Percentiles rank a stretch among this genome's conserved stretches.
These are phyloP conservation scores for Bombylius major DNA, from an alignment of 2,888 invertebrate species.

Conservation along the genomic window DNA sequence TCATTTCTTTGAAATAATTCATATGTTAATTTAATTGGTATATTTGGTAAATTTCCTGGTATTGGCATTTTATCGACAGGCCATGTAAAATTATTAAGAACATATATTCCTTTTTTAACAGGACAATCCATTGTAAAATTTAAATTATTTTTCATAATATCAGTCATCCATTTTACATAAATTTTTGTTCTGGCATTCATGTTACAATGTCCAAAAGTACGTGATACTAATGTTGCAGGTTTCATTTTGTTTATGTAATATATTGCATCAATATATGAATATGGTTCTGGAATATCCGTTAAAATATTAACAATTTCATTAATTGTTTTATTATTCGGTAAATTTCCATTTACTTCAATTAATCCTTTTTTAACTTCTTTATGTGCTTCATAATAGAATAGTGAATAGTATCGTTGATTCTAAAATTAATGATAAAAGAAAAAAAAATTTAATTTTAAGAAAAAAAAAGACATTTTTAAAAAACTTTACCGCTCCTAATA, in stretches of 20 bases:
- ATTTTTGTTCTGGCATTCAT: neutral
- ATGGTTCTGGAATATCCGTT: neutral
- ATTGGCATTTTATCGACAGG: neutral
- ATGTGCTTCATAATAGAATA: no score
- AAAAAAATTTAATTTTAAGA: no score
- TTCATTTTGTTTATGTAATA: neutral
- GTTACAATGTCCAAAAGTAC: neutral
- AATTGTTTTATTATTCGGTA: neutral
- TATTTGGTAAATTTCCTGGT: neutral
- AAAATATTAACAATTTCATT: neutral
- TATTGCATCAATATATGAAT: neutral
- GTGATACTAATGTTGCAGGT: neutral
- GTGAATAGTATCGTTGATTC: no score
- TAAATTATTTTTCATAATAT: neutral
- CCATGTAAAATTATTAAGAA: neutral
- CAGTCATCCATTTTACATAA: neutral
- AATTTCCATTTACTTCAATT: no score
- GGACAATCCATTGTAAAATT: neutral
- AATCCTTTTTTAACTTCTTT: no score
- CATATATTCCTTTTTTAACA: neutral
- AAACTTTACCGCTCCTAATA: no score
- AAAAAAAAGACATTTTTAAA: no score
- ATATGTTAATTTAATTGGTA: neutral
- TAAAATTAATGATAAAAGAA: no score
- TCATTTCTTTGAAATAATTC: neutral